Conservation (phyloP, 2,888 invertebrate species). For the Thecophora atra region DNA sequence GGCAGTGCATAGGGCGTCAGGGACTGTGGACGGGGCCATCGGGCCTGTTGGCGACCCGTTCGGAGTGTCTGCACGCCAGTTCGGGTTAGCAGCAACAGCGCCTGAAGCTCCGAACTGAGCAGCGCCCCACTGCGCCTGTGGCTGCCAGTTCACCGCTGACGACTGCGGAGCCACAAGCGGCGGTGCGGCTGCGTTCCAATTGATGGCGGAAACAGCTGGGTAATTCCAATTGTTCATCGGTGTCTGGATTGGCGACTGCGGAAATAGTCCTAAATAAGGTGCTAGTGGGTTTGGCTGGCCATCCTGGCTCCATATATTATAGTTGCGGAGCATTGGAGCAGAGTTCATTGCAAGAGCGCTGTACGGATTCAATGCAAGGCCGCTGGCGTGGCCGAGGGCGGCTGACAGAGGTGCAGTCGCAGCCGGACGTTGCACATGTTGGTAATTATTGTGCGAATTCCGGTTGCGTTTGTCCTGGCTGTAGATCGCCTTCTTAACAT, state of each 20-base stretch:
- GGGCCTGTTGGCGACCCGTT: conserved; percentile 46
- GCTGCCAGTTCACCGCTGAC: conserved; percentile 42
- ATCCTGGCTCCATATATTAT: conserved; percentile 58
- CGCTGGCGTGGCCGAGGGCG: conserved; percentile 66
- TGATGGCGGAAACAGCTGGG: conserved; percentile 47
- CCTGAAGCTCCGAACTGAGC: conserved; percentile 48
- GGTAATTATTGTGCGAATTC: conserved; percentile 5
- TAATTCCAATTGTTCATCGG: conserved; percentile 58
- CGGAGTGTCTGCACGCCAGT: conserved; percentile 51
- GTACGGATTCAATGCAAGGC: conserved; percentile 61
- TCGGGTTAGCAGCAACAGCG: conserved; percentile 42
- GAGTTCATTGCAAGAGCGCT: conserved; percentile 53
- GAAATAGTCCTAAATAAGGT: conserved; percentile 50
- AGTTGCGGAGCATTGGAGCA: conserved; percentile 54
- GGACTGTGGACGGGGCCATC: conserved; percentile 54
- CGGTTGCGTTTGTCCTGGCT: conserved; percentile 43
- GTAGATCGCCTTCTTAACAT: conserved; percentile 92
- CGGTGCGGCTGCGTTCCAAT: conserved; percentile 38
- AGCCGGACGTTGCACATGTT: neutral
- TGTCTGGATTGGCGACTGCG: conserved; percentile 66
- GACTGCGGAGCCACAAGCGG: conserved; percentile 52
- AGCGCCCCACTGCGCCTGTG: conserved; percentile 33
- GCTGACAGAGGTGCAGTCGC: conserved; percentile 49
- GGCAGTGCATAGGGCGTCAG: conserved; percentile 46
- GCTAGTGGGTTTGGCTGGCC: conserved; percentile 45